Evolutionary conservation across 2,888 invertebrate genomes (phyloP), one percentile per base, ranked within the genome.

Genomic region (Baccha elongata): DNA sequence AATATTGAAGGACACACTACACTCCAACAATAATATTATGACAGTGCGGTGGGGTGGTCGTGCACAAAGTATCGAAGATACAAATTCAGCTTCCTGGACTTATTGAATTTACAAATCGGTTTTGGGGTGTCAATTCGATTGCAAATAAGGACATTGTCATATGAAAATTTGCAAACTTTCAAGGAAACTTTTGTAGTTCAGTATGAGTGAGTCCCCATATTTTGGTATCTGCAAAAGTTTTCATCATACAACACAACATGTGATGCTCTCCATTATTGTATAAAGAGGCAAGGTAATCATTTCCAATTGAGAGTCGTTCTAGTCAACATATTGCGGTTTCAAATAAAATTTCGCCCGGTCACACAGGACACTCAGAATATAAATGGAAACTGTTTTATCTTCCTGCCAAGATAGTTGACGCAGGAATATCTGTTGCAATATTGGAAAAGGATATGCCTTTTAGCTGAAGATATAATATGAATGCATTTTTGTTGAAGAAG

Each of bases 81-180:
- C 58, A 17, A 13, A 55, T 8, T 50, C 37, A 11, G 58, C 44
- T 52, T 42, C 19, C 40, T 52, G 76, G 55, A 68, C 72, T 83
- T 73, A 78, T 83, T 72, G 83, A 78, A 73, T 78, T 62, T 72
- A 62, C 35, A 62, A 67, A 83, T 83, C 72, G 68, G 62, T 68
- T 76, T 75, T 48, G 40, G 62, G 69, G 48, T 75, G 64, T 52
- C 72, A 72, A 72, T 81, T 67, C 55, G 60, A 53, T 62, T 35
- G 65, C 62, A 37, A 13, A 35, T 40, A 76, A 35, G 46, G 44
- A 83, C 60, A 71, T 65, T 71, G 68, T 46, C 75, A 35, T 58
- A 50, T 58, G 44, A 75, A 64, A 55, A n/a, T 65, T 65, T 60
- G 69, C 58, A 64, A 64, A 71, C 55, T 65, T 68, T 35, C 67